phyloP scores from a whole-genome alignment of 2,113 vertebrate species.

The Beaufortia kweichowensis region DNA sequence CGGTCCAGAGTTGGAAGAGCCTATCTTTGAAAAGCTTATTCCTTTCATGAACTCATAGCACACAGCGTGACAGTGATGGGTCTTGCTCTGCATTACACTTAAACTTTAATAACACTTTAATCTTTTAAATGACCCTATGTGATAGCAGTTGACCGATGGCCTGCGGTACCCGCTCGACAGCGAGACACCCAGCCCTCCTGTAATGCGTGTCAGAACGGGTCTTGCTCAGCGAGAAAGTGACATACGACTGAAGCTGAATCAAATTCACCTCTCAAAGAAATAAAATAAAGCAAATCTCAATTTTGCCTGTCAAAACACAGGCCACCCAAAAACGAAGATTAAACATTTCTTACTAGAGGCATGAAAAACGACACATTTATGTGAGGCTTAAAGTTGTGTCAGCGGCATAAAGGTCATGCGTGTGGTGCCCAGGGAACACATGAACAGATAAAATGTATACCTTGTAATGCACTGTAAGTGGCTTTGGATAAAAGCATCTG shows the following conservation, averaged over 20 bases:
- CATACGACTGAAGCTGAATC: slow-evolving; percentile 29
- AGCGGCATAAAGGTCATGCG: no score
- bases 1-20: slow-evolving; percentile 6
- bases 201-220: slow-evolving; percentile 25
- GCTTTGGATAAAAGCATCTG: no score
- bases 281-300: slow-evolving; percentile 42
- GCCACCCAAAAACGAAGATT: slow-evolving; percentile 4
- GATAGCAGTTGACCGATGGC: slow-evolving; percentile 27
- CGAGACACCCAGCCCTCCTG: no score
- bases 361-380: no score
- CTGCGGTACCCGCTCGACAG: not conserved
- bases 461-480: no score
- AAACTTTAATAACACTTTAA: slow-evolving; percentile 56
- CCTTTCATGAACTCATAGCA: slow-evolving; percentile 29
- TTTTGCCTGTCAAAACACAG: slow-evolving; percentile 43
- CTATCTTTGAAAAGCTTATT: slow-evolving; percentile 30
- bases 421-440: no score
- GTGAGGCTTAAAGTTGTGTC: no score
- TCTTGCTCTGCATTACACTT: slow-evolving; percentile 39
- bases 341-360: no score
- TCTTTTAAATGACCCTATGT: slow-evolving; percentile 51
- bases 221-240: no score
- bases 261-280: slow-evolving; percentile 42
- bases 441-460: no score
- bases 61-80: slow-evolving; percentile 33